These are phyloP conservation scores for Temnopleurus reevesii DNA, from an alignment of 53 echinoderm and acorn worm genomes.

Conservation along the genomic window DNA sequence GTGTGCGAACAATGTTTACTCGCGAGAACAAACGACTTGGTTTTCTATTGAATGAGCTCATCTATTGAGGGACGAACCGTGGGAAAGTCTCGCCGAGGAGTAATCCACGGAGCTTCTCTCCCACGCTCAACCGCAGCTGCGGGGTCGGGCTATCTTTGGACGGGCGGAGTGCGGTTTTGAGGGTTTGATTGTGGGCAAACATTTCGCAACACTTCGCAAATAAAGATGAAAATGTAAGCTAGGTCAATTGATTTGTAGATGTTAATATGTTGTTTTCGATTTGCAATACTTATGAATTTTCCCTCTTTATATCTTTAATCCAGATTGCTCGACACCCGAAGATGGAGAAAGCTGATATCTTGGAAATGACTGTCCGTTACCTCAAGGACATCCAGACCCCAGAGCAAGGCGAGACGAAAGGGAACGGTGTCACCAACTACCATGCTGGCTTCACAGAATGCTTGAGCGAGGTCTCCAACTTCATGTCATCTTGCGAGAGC, in stretches of 20 bases:
- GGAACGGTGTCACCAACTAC: conserved; percentile 72
- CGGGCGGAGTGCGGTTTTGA: not conserved
- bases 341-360: conserved; percentile 94
- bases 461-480: conserved; percentile 85
- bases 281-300: conserved; percentile 14
- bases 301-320: conserved; percentile 20
- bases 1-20: conserved; percentile 45
- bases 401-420: not conserved
- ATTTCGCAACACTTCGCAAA: not conserved
- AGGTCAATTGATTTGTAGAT: not conserved
- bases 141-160: not conserved
- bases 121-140: conserved; percentile 27
- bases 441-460: conserved; percentile 96
- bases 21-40: not conserved
- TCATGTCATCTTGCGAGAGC: conserved; percentile 75
- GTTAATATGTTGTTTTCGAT: not conserved
- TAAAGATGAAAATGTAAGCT: not conserved
- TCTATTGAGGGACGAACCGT: conserved; percentile 14
- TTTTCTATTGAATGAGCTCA: conserved; percentile 8
- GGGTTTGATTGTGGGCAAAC: not conserved
- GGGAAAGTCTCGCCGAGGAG: not conserved
- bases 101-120: conserved; percentile 11
- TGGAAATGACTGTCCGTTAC: conserved; percentile 94
- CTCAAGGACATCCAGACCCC: conserved; percentile 81
- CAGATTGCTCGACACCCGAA: conserved; percentile 86